Percentiles rank a stretch among this genome's conserved stretches.
These are phyloP conservation scores for Phocides pigmalion DNA, from an alignment of 1,140 invertebrate species.

Conservation along the genomic window DNA sequence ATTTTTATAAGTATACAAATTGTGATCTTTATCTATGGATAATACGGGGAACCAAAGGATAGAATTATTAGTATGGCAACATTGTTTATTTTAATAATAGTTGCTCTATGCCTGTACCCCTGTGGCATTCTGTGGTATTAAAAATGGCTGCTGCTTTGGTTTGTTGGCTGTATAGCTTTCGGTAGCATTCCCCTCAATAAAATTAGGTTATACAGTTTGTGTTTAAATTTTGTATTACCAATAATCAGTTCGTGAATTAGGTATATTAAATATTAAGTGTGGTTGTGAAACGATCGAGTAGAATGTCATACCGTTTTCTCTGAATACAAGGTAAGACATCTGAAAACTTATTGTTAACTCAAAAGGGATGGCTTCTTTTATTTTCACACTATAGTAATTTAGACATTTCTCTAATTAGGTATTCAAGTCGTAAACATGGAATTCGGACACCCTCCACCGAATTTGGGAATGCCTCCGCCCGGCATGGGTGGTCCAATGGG, in stretches of 20 bases:
- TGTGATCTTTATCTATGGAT: no score
- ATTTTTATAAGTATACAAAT: no score
- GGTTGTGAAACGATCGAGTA: slow-evolving; percentile 52
- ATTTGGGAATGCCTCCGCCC: slow-evolving; percentile 76
- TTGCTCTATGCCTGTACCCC: no score
- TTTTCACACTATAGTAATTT: slow-evolving; percentile 45
- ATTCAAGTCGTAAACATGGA: slow-evolving; percentile 76
- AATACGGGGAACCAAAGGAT: no score
- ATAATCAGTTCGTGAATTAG: slow-evolving; percentile 32
- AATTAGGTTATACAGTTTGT: slow-evolving; percentile 51
- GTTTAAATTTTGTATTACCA: slow-evolving; percentile 34
- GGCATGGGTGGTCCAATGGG: slow-evolving; percentile 69
- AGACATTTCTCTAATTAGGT: slow-evolving; percentile 78
- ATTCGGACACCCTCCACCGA: slow-evolving; percentile 79
- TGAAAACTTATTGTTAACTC: slow-evolving; percentile 23
- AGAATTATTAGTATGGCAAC: slow-evolving; percentile 34
- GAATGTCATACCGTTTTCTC: slow-evolving; percentile 66
- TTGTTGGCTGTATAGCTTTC: slow-evolving; percentile 53
- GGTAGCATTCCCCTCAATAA: slow-evolving; percentile 44
- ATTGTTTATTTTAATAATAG: slow-evolving; percentile 20
- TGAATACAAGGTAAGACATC: slow-evolving; percentile 68
- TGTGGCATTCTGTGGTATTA: slow-evolving; percentile 41
- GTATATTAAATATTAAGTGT: slow-evolving; percentile 39
- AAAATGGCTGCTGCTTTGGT: slow-evolving; percentile 60
- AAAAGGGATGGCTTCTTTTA: slow-evolving; percentile 28